Evolutionary conservation across 2,113 vertebrate genomes (phyloP).

Genomic region (Polypterus bichir): DNA sequence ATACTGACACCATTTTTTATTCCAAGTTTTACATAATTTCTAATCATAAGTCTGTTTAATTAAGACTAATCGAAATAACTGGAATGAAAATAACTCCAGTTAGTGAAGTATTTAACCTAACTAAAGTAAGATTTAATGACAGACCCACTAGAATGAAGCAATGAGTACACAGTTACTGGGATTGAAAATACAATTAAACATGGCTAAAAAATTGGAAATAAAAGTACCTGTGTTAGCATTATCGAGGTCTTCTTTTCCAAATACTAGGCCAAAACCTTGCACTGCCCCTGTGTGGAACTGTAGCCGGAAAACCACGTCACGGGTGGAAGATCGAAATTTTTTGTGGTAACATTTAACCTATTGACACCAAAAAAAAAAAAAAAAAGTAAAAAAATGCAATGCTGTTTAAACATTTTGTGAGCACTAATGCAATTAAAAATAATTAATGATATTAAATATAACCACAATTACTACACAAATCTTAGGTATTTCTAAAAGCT

Average conservation of each 20-base stretch:
- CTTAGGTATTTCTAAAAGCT: background rate
- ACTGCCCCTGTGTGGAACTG: constrained; percentile 91
- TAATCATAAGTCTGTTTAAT: too few relatives aligned
- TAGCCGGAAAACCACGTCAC: constrained; percentile 73
- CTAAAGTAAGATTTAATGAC: too few relatives aligned
- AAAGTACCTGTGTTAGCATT: constrained; percentile 67
- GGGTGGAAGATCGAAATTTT: constrained; percentile 55
- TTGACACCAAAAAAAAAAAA: background rate
- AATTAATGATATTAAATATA: background rate
- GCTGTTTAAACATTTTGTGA: background rate
- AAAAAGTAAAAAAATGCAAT: background rate
- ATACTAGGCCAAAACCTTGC: constrained; percentile 64
- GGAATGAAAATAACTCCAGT: too few relatives aligned
- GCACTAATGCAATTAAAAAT: too few relatives aligned
- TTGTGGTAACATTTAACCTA: constrained; percentile 91
- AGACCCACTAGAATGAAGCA: too few relatives aligned
- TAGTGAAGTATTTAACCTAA: too few relatives aligned
- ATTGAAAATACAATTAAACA: background rate
- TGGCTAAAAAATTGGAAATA: background rate
- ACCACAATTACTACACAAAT: background rate
- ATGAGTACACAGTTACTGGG: background rate
- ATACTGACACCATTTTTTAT: too few relatives aligned
- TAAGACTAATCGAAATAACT: too few relatives aligned
- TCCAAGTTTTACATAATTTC: too few relatives aligned
- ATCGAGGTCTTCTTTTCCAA: constrained; percentile 83